Base-by-base conservation (phyloP, 2,797 vertebrate species). In the Tiaroga cobitis region DNA sequence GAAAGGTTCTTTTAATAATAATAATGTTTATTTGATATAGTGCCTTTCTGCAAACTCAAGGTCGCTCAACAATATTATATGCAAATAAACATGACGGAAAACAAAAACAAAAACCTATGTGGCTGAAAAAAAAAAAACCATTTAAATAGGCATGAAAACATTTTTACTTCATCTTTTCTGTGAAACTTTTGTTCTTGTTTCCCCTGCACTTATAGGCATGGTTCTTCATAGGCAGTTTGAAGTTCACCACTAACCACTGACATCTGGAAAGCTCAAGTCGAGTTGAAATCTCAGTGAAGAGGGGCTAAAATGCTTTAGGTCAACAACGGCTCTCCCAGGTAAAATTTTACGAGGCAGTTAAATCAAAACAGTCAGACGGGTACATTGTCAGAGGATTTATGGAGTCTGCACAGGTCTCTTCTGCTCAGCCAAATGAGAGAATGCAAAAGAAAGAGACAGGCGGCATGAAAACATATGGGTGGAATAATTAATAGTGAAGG, bases 251-350 rank as follows among this genome's bases (percentile, higher is more conserved):
- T 87, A 90, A 82, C 80, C 65, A 87, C 87, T 89, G 90, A 88
- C 89, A 90, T 87, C 87, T 91, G 84, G 82, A 87, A 91, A 88
- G 83, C 89, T 88, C 87, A 78, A 73, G 74, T 86, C 82, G 29
- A 68, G 87, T 86, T 82, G 86, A 89, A 80, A 79, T 81, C 88
- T 46, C 37, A 79, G 81, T 37, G 59, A 82, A 24, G 43, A 26
- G 29, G 18, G 49, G 2, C 59, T 56, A 49, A 59, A 75, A 39
- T 49, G 32, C 29, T 63, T 68, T 59, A 80, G 49, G 43, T 81
- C 83, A 81, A 72, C 81, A 84, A 83, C 26, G 2, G 32, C 11
- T 82, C 70, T 15, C 24, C 34, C 39, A 80, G 70, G 63, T 46
- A 69, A 78, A 81, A 80, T 78, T 85, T 90, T 88, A 89, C n/a